Conservation (phyloP, 2,888 invertebrate genomes). For the Caenorhabditis sp. region DNA sequence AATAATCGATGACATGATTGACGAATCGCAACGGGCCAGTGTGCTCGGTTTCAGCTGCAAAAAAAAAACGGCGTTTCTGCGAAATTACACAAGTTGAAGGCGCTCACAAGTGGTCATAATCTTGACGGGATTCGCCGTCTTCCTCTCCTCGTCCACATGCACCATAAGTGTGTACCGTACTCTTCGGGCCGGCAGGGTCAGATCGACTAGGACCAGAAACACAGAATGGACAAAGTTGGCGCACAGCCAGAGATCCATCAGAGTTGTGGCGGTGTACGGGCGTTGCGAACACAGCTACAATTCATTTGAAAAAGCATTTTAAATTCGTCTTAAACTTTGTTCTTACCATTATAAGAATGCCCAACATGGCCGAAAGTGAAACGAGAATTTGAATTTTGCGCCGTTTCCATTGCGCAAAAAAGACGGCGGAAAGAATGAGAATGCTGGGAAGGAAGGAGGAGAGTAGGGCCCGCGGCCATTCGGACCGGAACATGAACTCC, state of each 20-base stretch:
- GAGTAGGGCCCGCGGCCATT: slow-evolving; percentile 71
- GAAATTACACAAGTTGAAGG: too few relatives aligned
- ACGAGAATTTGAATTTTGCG: slow-evolving; percentile 74
- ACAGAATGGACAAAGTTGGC: slow-evolving; percentile 73
- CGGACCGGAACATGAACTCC: slow-evolving; percentile 61
- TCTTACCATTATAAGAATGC: slow-evolving; percentile 71
- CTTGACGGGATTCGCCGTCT: slow-evolving; percentile 40
- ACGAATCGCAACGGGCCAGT: slow-evolving; percentile 47
- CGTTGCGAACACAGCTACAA: slow-evolving; percentile 63
- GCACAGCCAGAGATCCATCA: slow-evolving; percentile 76
- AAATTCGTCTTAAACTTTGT: neutral
- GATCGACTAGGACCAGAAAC: slow-evolving; percentile 64
- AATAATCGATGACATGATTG: slow-evolving; percentile 46
- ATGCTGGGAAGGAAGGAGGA: slow-evolving; percentile 73
- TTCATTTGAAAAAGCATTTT: neutral
- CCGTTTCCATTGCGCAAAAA: slow-evolving; percentile 76
- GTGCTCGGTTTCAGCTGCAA: slow-evolving; percentile 51
- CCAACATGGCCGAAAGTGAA: slow-evolving; percentile 67
- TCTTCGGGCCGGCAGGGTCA: slow-evolving; percentile 65
- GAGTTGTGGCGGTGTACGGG: slow-evolving; percentile 62
- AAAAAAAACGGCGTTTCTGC: neutral
- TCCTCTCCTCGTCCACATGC: slow-evolving; percentile 60
- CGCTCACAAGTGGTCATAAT: slow-evolving; percentile 60
- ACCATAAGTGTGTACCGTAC: slow-evolving; percentile 69
- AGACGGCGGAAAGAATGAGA: slow-evolving; percentile 71